Conservation (phyloP, 2,888 invertebrate genomes). For the Aphodius granarius region DNA sequence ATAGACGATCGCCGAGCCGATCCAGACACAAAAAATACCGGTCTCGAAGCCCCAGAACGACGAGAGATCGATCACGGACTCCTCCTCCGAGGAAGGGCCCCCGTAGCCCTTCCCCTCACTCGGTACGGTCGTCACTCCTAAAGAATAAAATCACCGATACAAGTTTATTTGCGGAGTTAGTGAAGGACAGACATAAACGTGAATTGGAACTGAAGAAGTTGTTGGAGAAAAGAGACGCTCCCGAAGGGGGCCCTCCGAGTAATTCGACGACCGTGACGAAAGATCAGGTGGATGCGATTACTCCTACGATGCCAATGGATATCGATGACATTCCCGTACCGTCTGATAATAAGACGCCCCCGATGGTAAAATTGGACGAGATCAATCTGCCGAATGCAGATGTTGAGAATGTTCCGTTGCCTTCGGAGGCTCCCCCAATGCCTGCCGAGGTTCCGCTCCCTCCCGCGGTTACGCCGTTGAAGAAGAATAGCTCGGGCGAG, state of each 20-base stretch:
- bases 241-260: background rate
- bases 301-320: conserved; percentile 53
- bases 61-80: conserved; percentile 37
- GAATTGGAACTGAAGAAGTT: conserved; percentile 73
- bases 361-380: conserved; percentile 41
- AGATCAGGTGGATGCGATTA: conserved; percentile 42
- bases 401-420: conserved; percentile 19
- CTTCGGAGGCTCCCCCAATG: conserved; percentile 17
- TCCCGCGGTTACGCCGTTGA: conserved; percentile 29
- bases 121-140: conserved; percentile 61
- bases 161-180: conserved; percentile 86
- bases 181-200: conserved; percentile 82
- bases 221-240: conserved; percentile 63
- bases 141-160: conserved; percentile 86
- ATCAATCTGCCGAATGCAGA: conserved; percentile 41
- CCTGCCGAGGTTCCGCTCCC: conserved; percentile 18
- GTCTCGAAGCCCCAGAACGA: conserved; percentile 55
- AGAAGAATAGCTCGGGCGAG: conserved; percentile 34
- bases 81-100: conserved; percentile 35
- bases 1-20: conserved; percentile 50
- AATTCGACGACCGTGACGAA: conserved; percentile 39
- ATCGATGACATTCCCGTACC: conserved; percentile 76
- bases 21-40: conserved; percentile 55
- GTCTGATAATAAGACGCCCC: conserved; percentile 42
- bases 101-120: conserved; percentile 52